Evolutionary conservation across 2,113 vertebrate genomes (phyloP).

Genomic region (Dipodomys ordii): DNA sequence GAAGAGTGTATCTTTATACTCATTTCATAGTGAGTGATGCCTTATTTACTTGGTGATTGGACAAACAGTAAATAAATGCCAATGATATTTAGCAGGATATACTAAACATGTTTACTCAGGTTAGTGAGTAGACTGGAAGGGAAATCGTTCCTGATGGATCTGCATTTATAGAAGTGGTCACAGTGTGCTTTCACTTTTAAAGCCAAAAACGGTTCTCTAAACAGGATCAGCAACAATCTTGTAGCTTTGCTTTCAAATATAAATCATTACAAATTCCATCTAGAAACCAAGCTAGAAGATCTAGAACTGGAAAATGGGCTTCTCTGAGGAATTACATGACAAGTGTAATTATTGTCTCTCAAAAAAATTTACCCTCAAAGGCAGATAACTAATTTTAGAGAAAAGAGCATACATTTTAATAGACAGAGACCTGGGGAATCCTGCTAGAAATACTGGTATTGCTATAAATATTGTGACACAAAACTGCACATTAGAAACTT

Average conservation of each 20-base stretch:
- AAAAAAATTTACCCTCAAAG: background rate
- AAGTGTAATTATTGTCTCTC: constrained; percentile 15
- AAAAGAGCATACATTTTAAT: background rate
- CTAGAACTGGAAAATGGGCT: background rate
- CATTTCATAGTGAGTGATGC: background rate
- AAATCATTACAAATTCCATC: background rate
- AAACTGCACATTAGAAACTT: background rate
- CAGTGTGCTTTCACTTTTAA: background rate
- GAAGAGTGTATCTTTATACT: background rate
- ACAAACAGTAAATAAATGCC: constrained; percentile 11
- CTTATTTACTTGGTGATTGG: background rate
- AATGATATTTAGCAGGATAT: background rate
- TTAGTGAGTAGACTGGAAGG: background rate
- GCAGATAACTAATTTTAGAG: constrained; percentile 17
- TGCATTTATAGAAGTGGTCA: background rate
- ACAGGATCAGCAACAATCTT: background rate
- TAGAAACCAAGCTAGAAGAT: background rate
- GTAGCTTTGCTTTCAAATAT: background rate
- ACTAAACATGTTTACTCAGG: background rate
- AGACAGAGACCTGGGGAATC: background rate
- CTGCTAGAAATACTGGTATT: background rate
- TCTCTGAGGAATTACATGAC: background rate
- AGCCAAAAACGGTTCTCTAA: background rate
- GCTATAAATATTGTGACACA: constrained; percentile 30
- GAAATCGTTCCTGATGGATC: background rate